A percentile compares a stretch with the other conserved stretches of the same genome.
Evolutionary conservation across 1,140 invertebrate genomes (phyloP).

Genomic region (Sesamia nonagrioides): DNA sequence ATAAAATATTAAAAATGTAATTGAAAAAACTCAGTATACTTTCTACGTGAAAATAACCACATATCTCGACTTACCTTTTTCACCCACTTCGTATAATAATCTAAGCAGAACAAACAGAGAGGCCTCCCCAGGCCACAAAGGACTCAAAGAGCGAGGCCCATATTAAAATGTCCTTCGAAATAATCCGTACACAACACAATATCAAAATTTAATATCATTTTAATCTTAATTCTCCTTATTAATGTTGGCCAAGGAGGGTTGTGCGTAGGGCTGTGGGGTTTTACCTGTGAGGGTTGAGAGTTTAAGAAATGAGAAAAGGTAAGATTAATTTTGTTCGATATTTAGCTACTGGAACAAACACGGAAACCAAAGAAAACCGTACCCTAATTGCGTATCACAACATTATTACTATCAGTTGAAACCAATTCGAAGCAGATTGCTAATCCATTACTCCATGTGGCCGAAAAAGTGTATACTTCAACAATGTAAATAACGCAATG

Average conservation of each 20-base stretch:
- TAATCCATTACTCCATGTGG: too few species aligned
- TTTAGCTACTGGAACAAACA: too few species aligned
- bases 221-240: conserved; percentile 87
- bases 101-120: conserved; percentile 32
- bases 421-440: too few species aligned
- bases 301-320: too few species aligned
- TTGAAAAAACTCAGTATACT: neutral
- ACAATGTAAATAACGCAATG: too few species aligned
- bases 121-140: conserved; percentile 57
- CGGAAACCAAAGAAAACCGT: too few species aligned
- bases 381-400: too few species aligned
- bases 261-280: conserved; percentile 43
- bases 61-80: neutral
- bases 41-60: too few species aligned
- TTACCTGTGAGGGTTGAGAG: neutral
- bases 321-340: too few species aligned
- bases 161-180: conserved; percentile 86
- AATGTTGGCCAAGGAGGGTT: conserved; percentile 80
- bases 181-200: conserved; percentile 86
- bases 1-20: too few species aligned
- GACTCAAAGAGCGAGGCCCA: conserved; percentile 72
- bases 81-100: neutral
- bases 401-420: too few species aligned
- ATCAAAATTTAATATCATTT: conserved; percentile 88
- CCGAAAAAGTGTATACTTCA: too few species aligned